These are phyloP conservation scores for Capitulum mitella DNA, from an alignment of 2,888 invertebrate species.

Conservation along the genomic window DNA sequence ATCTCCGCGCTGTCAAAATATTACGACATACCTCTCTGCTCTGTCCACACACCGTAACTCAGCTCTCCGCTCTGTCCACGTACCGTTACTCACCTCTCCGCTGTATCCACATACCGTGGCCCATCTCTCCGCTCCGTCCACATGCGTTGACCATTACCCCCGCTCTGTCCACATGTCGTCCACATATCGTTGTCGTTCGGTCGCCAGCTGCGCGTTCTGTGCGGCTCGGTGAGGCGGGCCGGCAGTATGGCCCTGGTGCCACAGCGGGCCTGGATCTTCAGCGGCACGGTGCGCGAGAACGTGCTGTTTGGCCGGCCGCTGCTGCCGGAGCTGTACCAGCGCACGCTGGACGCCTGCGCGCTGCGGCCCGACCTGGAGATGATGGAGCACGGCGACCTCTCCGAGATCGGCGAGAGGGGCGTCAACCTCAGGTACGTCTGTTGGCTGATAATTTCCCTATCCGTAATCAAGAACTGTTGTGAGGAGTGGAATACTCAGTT, in stretches of 20 bases:
- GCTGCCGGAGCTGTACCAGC: conserved; percentile 64
- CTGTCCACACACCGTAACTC: too few species aligned
- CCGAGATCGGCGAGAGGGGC: conserved; percentile 98
- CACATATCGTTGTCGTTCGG: too few species aligned
- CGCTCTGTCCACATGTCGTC: too few species aligned
- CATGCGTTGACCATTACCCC: too few species aligned
- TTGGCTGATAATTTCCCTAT: background rate
- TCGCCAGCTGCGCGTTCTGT: conserved; percentile 39
- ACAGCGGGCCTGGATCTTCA: conserved; percentile 47
- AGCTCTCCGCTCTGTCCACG: too few species aligned
- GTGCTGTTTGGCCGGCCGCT: conserved; percentile 52
- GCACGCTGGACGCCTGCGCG: conserved; percentile 82
- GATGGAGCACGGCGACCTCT: conserved; percentile 88
- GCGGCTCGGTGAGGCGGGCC: conserved; percentile 42
- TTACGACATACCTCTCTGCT: too few species aligned
- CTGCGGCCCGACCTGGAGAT: conserved; percentile 84
- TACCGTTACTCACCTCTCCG: too few species aligned
- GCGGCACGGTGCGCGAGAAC: conserved; percentile 46
- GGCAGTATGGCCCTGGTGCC: conserved; percentile 45
- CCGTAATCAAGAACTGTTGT: background rate
- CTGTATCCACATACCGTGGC: too few species aligned
- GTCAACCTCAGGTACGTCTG: conserved; percentile 54
- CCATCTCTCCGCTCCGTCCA: too few species aligned
- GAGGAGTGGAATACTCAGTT: too few species aligned
- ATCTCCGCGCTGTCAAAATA: too few species aligned